These are phyloP conservation scores for Sebastes hubbsi DNA, from an alignment of 2,797 vertebrate species.

Conservation along the genomic window DNA sequence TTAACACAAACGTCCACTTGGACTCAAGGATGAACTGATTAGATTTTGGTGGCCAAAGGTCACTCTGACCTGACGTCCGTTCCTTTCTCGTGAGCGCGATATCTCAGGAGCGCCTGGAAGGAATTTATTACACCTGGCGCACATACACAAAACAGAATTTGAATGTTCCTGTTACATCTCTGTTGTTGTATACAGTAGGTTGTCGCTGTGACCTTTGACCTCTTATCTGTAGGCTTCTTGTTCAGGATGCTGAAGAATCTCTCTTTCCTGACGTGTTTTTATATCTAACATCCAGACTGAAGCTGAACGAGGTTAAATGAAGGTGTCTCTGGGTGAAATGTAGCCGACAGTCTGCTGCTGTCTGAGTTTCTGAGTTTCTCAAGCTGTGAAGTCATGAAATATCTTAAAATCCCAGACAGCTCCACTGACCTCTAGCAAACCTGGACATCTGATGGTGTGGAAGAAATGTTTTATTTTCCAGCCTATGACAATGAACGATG, in stretches of 20 bases:
- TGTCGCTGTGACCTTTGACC: neutral
- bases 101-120: too few species aligned
- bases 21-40: too few species aligned
- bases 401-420: slow-evolving; percentile 2
- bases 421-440: neutral
- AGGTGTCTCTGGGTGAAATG: slow-evolving; percentile 24
- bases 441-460: neutral
- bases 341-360: neutral
- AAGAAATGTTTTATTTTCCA: neutral
- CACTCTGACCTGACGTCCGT: too few species aligned
- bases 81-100: too few species aligned
- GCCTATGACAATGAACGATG: neutral
- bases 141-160: too few species aligned
- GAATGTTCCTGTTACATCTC: neutral
- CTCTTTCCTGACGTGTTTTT: neutral
- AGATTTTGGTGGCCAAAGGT: too few species aligned
- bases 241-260: neutral
- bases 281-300: neutral
- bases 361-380: neutral
- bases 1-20: too few species aligned
- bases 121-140: too few species aligned
- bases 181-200: neutral
- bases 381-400: neutral
- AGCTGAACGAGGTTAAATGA: neutral
- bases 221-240: neutral